A percentile compares a stretch with the other conserved stretches of the same genome.
Conservation (phyloP, 2,113 vertebrate genomes). For the Steatornis caripensis region DNA sequence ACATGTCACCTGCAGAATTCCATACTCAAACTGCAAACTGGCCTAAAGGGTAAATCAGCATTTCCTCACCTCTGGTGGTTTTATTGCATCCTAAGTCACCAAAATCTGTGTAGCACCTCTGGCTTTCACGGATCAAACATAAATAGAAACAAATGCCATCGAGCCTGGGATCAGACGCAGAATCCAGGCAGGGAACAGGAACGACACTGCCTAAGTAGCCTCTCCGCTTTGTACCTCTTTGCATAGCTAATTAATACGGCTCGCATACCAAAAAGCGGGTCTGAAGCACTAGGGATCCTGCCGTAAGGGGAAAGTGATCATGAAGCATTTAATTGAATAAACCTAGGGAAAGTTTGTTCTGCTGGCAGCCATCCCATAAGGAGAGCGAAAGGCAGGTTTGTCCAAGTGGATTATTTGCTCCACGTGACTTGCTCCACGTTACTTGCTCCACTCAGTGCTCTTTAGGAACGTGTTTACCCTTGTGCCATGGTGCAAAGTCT, state of each 20-base stretch:
- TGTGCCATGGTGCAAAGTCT: neutral
- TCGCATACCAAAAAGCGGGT: neutral
- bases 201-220: accelerated
- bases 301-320: neutral
- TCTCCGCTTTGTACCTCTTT: neutral
- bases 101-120: neutral
- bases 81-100: neutral
- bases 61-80: neutral
- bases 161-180: neutral
- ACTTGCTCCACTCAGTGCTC: neutral
- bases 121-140: neutral
- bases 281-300: neutral
- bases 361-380: neutral
- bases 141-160: neutral
- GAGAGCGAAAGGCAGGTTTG: neutral
- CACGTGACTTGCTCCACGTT: neutral
- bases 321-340: constrained; percentile 43
- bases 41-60: neutral
- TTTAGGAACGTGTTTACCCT: neutral
- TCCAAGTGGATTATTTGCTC: neutral
- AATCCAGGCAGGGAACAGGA: neutral
- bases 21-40: neutral
- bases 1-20: neutral
- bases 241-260: neutral
- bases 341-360: neutral